These are phyloP conservation scores for Sinelater perroti DNA, from an alignment of 2,888 invertebrate species.

Conservation along the genomic window DNA sequence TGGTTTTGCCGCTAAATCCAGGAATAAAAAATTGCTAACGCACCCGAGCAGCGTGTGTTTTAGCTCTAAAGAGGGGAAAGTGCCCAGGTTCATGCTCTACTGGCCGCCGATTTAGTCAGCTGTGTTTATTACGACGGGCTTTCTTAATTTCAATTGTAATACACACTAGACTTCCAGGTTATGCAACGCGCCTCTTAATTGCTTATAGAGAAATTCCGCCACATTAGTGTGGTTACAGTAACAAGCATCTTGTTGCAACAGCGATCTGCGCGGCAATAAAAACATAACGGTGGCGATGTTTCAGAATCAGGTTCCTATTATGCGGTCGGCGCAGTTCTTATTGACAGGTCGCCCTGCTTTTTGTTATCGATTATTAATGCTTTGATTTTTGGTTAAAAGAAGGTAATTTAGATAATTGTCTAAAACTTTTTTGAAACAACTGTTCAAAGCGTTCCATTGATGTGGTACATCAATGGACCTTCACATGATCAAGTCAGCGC, in stretches of 20 bases:
- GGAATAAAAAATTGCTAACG: conserved; percentile 16
- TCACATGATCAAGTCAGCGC: too few relatives aligned
- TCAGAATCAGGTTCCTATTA: too few relatives aligned
- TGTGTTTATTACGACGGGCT: conserved; percentile 24
- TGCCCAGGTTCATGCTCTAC: conserved; percentile 26
- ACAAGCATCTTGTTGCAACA: not conserved
- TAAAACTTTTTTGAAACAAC: too few relatives aligned
- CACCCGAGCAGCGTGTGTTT: conserved; percentile 12
- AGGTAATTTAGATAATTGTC: too few relatives aligned
- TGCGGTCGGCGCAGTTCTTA: too few relatives aligned
- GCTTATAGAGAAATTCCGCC: conserved; percentile 12
- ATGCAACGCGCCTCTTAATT: conserved; percentile 20
- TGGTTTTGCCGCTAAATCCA: conserved; percentile 1
- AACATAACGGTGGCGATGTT: too few relatives aligned
- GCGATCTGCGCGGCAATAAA: not conserved
- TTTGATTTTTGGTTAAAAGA: too few relatives aligned
- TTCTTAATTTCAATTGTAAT: conserved; percentile 26
- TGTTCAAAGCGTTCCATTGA: too few relatives aligned
- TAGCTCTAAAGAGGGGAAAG: conserved; percentile 21
- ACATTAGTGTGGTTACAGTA: not conserved
- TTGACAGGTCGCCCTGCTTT: too few relatives aligned
- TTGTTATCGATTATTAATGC: too few relatives aligned
- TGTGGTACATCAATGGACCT: too few relatives aligned
- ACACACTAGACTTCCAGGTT: conserved; percentile 18
- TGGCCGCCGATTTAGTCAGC: conserved; percentile 16